Evolutionary conservation across 2,888 invertebrate species (phyloP), one percentile per base, ranked within the genome.

Genomic region (Andrena praecox): DNA sequence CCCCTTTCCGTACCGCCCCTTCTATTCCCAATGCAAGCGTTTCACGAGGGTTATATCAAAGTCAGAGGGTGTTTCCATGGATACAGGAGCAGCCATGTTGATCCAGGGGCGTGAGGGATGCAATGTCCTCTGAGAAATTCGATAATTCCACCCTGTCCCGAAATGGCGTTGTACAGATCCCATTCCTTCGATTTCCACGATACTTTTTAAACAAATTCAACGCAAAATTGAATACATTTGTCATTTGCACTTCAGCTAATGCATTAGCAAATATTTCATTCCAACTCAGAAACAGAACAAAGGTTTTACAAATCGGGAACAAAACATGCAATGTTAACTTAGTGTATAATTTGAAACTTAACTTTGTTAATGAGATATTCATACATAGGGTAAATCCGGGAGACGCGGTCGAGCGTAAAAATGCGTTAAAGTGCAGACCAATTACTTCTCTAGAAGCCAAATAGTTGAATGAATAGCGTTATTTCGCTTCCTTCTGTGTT

Each of bases 11-110:
- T 70, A 76, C 69, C 85, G 75, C 84, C 78, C 70, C 81, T 79
- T 80, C 67, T 59, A 62, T 78, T 77, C 72, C 71, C 67, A 31
- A 31, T n/a, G 77, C 52, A 31, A 56, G 56, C 64, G 52, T 78
- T 82, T 79, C 68, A 12, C 29, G 62, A 67, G 76, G 59, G 63
- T 72, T 75, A 66, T 69, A 72, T 42, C 16, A 33, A 54, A 64
- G 77, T 66, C 73, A 54, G 62, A 84, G 81, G 70, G 83, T 80
- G 91, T 91, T 90, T 67, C 91, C 83, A 91, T 91, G 90, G 91
- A 85, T 78, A 90, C 89, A 50, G 42, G 69, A 63, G 87, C 89
- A 79, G 91, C 92, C 92, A 92, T 92, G 84, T 76, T 88, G 87
- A 80, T 82, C 16, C 84, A 87, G 88, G 89, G 90, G 91, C 90